phyloP scores from a whole-genome alignment of 2,888 invertebrate species.

The Eilema griseolum region DNA sequence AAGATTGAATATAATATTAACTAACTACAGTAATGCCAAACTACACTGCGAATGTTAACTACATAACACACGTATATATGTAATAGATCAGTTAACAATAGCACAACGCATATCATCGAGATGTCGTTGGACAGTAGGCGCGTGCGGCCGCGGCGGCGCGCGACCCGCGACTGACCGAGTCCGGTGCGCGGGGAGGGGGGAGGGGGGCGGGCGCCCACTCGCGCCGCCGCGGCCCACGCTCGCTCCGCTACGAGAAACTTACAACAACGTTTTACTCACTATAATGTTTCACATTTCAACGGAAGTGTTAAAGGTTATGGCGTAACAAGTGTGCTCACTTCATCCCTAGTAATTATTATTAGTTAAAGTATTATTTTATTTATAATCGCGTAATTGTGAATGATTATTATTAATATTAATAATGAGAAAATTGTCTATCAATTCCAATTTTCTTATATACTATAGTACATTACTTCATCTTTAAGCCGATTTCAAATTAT shows the following conservation, averaged over 20 bases:
- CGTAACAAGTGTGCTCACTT: slow-evolving; percentile 59
- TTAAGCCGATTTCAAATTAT: slow-evolving; percentile 78
- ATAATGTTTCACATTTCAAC: slow-evolving; percentile 55
- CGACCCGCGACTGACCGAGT: slow-evolving; percentile 1
- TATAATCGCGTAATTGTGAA: slow-evolving; percentile 51
- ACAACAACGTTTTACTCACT: slow-evolving; percentile 58
- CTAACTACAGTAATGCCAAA: slow-evolving; percentile 77
- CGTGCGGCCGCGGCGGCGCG: slow-evolving; percentile 27
- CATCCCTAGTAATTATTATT: slow-evolving; percentile 49
- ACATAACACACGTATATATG: slow-evolving; percentile 78
- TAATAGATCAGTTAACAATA: slow-evolving; percentile 72
- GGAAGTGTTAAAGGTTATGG: slow-evolving; percentile 65
- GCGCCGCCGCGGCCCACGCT: neutral
- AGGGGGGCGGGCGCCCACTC: slow-evolving; percentile 5
- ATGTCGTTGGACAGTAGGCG: slow-evolving; percentile 67
- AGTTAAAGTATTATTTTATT: slow-evolving; percentile 49
- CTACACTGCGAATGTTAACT: slow-evolving; percentile 77
- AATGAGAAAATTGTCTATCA: slow-evolving; percentile 67
- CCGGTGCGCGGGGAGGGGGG: neutral
- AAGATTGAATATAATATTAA: slow-evolving; percentile 81
- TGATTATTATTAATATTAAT: slow-evolving; percentile 32
- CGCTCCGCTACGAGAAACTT: slow-evolving; percentile 52
- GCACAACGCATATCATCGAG: slow-evolving; percentile 61
- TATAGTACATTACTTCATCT: slow-evolving; percentile 68
- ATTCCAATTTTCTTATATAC: slow-evolving; percentile 78